A percentile compares a stretch with the other conserved stretches of the same genome.
Evolutionary conservation across 2,888 invertebrate species (phyloP).

Genomic region (Prosopocoilus inquinatus): DNA sequence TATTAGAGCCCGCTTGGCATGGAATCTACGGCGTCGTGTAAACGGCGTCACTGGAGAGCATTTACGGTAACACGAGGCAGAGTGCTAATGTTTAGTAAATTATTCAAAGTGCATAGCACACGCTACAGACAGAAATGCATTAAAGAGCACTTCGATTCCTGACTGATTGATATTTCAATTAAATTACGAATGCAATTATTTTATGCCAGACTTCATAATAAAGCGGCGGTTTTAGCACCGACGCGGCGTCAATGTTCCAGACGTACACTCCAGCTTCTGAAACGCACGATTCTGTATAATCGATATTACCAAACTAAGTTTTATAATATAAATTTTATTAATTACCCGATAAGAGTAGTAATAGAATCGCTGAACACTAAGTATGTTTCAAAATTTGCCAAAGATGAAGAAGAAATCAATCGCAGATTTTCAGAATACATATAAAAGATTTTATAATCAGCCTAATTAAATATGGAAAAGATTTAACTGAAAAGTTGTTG

Average conservation of each 20-base stretch:
- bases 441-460: no score
- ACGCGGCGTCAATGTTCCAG: neutral
- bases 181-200: constrained; percentile 38
- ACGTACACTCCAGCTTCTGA: neutral
- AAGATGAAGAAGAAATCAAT: no score
- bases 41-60: constrained; percentile 43
- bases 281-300: no score
- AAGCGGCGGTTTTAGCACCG: constrained; percentile 19
- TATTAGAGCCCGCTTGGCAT: constrained; percentile 2
- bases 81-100: constrained; percentile 49
- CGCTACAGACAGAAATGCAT: constrained; percentile 38
- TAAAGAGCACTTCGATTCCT: constrained; percentile 46
- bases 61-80: constrained; percentile 45
- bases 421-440: no score
- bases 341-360: no score
- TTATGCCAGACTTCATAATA: constrained; percentile 28
- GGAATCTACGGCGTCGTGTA: constrained; percentile 25
- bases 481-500: no score
- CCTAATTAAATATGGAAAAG: no score
- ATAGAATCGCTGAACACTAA: no score
- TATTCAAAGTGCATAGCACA: constrained; percentile 47
- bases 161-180: constrained; percentile 47
- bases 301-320: no score
- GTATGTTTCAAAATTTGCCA: no score
- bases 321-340: no score